Evolutionary conservation across 2,888 invertebrate genomes (phyloP).

Genomic region (Athalia circularis): DNA sequence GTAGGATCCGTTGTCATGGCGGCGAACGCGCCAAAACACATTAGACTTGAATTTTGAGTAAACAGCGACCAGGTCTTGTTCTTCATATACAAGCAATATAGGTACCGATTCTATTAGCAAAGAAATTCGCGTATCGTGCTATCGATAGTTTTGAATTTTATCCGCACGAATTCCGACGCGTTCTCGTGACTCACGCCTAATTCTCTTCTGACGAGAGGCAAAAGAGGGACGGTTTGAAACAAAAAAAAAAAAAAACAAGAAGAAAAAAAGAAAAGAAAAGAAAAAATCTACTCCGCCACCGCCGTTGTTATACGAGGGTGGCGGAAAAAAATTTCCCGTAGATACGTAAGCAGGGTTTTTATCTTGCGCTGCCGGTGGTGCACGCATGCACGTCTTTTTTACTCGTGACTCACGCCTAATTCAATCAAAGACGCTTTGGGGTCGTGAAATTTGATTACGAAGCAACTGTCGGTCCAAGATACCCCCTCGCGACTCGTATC

Average conservation of each 20-base stretch:
- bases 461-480: conserved; percentile 72
- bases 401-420: conserved; percentile 68
- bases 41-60: conserved; percentile 27
- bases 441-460: conserved; percentile 69
- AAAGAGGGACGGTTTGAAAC: no score
- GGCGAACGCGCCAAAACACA: conserved; percentile 27
- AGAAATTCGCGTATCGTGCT: not conserved
- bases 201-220: not conserved
- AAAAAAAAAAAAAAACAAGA: no score
- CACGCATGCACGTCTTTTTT: conserved; percentile 55
- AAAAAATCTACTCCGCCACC: no score
- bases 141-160: not conserved
- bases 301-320: not conserved
- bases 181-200: no score
- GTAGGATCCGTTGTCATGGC: conserved; percentile 12
- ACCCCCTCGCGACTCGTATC: conserved; percentile 51
- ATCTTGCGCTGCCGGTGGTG: conserved; percentile 23
- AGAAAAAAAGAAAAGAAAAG: no score
- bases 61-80: not conserved
- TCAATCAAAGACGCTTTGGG: conserved; percentile 70
- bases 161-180: no score
- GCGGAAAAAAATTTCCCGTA: not conserved
- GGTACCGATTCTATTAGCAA: not conserved
- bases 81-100: not conserved
- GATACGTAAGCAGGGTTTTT: not conserved